Evolutionary conservation across 2,113 vertebrate genomes (phyloP).

Genomic region (Emydura subglobosa): DNA sequence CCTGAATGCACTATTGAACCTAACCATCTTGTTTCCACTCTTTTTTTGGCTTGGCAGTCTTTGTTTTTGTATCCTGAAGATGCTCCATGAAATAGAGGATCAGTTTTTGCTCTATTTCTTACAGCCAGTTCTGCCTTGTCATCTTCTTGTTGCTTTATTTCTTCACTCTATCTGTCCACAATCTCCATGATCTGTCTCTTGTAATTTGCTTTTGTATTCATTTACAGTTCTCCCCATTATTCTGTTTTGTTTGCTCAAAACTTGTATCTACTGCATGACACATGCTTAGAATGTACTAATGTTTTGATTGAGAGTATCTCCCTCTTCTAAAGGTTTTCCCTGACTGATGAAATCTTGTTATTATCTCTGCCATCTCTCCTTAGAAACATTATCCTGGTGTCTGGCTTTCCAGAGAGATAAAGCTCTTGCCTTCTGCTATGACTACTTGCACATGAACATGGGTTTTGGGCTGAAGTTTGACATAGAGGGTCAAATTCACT

Average conservation of each 20-base stretch:
- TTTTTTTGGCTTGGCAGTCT: background rate
- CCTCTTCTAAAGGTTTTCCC: background rate
- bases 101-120: background rate
- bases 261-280: background rate
- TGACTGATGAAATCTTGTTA: background rate
- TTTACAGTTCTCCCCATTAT: background rate
- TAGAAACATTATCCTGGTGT: background rate
- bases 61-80: background rate
- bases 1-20: background rate
- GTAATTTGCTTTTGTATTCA: background rate
- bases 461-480: background rate
- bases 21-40: background rate
- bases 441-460: background rate
- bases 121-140: no score
- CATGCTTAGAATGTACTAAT: accelerated
- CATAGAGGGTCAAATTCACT: background rate
- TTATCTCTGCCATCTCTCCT: background rate
- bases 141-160: background rate
- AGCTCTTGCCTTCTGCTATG: background rate
- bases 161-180: background rate
- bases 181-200: background rate
- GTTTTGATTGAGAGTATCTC: background rate
- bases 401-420: background rate
- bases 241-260: background rate
- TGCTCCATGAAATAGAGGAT: background rate